These are phyloP conservation scores for Cephus runcator DNA, from an alignment of 2,888 invertebrate species.

Conservation along the genomic window DNA sequence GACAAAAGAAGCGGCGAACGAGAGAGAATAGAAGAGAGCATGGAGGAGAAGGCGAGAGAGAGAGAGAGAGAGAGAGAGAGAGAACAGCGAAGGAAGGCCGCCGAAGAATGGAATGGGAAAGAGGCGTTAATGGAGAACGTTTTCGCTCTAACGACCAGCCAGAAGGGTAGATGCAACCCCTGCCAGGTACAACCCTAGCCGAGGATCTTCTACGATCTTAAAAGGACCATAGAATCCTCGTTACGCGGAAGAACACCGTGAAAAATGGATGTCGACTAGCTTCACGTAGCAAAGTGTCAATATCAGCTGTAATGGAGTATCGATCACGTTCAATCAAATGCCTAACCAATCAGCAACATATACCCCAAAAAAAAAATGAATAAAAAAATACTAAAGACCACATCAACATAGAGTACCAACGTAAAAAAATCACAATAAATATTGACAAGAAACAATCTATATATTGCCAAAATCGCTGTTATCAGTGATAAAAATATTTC, in stretches of 20 bases:
- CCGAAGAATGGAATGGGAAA: constrained; percentile 19
- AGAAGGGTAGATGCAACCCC: constrained; percentile 32
- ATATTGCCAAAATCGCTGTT: background rate
- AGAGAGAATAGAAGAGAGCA: constrained; percentile 19
- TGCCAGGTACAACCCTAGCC: background rate
- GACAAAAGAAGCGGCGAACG: constrained; percentile 48
- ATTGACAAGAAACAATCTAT: no score
- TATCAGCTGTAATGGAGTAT: background rate
- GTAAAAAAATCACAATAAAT: no score
- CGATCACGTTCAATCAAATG: background rate
- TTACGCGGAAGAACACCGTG: background rate
- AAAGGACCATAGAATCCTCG: background rate
- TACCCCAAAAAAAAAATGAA: background rate
- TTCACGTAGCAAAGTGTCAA: background rate
- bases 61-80: constrained; percentile 13
- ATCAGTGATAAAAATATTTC: background rate
- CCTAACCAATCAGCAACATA: background rate
- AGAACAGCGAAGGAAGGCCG: background rate
- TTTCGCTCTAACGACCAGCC: constrained; percentile 59
- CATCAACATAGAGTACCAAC: no score
- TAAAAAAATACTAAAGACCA: background rate
- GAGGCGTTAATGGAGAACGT: constrained; percentile 61
- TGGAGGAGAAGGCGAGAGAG: background rate
- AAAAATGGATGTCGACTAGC: background rate
- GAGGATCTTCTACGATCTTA: background rate